These are phyloP conservation scores for Acromyrmex heyeri DNA, from an alignment of 1,140 invertebrate species.

Conservation along the genomic window DNA sequence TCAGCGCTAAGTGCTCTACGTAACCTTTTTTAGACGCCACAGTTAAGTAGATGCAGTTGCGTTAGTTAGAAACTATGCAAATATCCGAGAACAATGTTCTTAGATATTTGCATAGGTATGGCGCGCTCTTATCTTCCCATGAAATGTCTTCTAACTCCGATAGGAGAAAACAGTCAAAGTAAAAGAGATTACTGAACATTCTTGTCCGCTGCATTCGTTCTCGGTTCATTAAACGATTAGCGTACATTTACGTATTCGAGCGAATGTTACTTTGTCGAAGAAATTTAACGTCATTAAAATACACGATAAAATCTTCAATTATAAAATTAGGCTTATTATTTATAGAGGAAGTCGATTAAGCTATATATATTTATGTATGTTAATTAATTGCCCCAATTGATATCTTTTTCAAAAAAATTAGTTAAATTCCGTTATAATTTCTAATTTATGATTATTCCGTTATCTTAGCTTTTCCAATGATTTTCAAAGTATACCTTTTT, in stretches of 20 bases:
- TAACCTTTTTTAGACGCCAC: conserved; percentile 33
- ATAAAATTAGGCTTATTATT: conserved; percentile 18
- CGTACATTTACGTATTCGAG: neutral
- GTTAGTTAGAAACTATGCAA: conserved; percentile 56
- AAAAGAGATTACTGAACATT: conserved; percentile 33
- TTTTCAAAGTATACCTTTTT: neutral
- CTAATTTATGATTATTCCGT: neutral
- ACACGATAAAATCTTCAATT: neutral
- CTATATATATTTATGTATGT: neutral
- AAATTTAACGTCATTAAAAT: neutral
- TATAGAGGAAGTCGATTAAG: neutral
- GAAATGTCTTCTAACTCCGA: neutral
- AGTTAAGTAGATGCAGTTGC: conserved; percentile 45
- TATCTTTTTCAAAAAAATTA: neutral
- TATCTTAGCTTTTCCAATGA: neutral
- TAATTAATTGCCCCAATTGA: neutral
- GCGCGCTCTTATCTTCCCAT: conserved; percentile 26
- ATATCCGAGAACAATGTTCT: conserved; percentile 53
- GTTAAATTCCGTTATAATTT: conserved; percentile 13
- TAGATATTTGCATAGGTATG: conserved; percentile 51
- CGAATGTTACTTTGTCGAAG: neutral
- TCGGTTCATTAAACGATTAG: conserved; percentile 32
- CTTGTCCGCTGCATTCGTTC: neutral
- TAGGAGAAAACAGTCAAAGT: neutral
- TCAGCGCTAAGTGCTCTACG: conserved; percentile 14